Conservation (phyloP, 2,797 vertebrate genomes). For the Urosaurus nigricauda region DNA sequence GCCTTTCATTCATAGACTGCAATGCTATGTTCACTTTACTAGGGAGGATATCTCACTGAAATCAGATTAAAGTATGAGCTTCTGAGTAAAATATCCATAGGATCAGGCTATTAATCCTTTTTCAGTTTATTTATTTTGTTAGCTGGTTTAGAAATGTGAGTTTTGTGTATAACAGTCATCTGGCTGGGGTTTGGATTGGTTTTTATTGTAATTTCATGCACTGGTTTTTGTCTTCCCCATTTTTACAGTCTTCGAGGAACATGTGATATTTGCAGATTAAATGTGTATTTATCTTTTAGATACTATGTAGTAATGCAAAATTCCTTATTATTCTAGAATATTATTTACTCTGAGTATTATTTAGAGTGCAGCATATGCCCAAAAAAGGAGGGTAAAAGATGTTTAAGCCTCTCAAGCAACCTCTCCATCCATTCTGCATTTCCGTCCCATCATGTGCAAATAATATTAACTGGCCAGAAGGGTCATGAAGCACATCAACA, state of each 20-base stretch:
- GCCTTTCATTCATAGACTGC: neutral
- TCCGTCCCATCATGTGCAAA: neutral
- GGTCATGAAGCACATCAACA: neutral
- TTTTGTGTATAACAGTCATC: neutral
- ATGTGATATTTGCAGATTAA: neutral
- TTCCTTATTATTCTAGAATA: neutral
- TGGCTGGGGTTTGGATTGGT: neutral
- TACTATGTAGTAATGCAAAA: neutral
- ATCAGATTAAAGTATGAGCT: neutral
- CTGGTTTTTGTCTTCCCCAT: neutral
- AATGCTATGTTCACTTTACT: neutral
- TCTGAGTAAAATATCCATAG: neutral
- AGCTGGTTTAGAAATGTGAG: neutral
- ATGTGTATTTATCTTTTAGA: neutral
- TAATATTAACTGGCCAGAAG: neutral
- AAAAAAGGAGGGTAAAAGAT: neutral
- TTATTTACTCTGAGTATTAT: neutral
- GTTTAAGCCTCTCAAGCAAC: neutral
- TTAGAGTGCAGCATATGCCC: neutral
- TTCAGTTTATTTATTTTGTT: neutral
- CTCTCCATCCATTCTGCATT: too few species aligned
- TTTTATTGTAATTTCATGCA: neutral
- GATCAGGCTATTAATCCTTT: neutral
- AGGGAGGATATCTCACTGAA: neutral
- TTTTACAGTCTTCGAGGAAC: neutral